Conservation (phyloP, 2,797 vertebrate species). For the Australoheros facetus region DNA sequence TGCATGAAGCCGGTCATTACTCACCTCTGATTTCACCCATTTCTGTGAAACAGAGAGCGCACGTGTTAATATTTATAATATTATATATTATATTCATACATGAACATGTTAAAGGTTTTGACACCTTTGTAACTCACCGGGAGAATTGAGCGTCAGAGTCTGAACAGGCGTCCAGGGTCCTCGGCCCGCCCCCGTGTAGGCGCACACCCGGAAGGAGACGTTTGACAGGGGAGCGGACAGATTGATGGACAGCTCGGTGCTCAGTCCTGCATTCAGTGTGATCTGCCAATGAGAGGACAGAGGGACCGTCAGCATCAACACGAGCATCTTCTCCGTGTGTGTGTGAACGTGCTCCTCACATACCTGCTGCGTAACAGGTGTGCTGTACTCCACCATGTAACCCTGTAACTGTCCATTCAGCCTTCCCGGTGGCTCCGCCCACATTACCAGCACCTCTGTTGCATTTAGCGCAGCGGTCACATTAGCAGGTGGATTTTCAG, state of each 20-base stretch:
- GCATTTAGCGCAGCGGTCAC: slow-evolving; percentile 82
- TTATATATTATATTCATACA: too few species aligned
- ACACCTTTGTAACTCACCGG: slow-evolving; percentile 65
- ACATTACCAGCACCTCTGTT: slow-evolving; percentile 81
- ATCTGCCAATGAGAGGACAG: slow-evolving; percentile 46
- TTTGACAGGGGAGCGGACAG: slow-evolving; percentile 82
- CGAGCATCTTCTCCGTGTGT: neutral
- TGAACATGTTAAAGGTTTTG: neutral
- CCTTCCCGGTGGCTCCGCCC: slow-evolving; percentile 80
- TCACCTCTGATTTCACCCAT: slow-evolving; percentile 69
- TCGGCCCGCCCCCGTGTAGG: slow-evolving; percentile 84
- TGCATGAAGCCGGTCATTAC: slow-evolving; percentile 27
- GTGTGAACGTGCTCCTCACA: slow-evolving; percentile 1
- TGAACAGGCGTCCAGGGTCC: slow-evolving; percentile 87
- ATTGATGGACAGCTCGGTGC: slow-evolving; percentile 81
- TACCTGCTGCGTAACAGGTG: slow-evolving; percentile 81
- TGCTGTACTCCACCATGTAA: slow-evolving; percentile 86
- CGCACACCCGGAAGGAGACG: slow-evolving; percentile 83
- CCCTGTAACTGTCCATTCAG: slow-evolving; percentile 87
- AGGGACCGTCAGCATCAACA: neutral
- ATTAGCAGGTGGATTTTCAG: slow-evolving; percentile 83
- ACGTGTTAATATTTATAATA: slow-evolving; percentile 4
- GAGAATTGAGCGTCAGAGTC: slow-evolving; percentile 65
- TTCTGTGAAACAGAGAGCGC: slow-evolving; percentile 54
- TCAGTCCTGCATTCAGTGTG: slow-evolving; percentile 41